Evolutionary conservation across 2,113 vertebrate species (phyloP), one percentile per base, ranked within the genome.

Genomic region (Bos indicus): DNA sequence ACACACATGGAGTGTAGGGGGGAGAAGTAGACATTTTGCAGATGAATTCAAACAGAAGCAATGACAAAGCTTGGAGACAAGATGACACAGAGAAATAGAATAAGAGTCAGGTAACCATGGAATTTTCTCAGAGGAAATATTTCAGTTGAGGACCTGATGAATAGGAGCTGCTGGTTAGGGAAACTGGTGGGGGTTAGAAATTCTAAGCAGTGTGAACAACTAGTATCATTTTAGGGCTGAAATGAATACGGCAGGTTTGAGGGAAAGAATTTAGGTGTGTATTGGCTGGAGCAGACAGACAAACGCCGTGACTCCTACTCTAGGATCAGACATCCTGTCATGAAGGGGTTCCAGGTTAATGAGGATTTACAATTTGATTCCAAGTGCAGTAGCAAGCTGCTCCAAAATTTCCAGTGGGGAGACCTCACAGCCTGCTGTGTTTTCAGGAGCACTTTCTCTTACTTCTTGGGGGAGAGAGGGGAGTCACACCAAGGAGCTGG

Each of bases 241-340:
- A 26, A 48, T 15, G 48, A 40, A 51, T 7, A 51, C 0, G 0
- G 9, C 10, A 9, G 25, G 57, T 62, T 2, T 52, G 57, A 48
- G 15, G n/a, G 25, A 52, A 3, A 54, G 59, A 28, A 28, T 3
- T 12, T 33, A 19, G 33, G 17, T 33, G 1, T 36, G 26, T 46
- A 2, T 26, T 21, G 36, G 28, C 74, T 16, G 19, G 28, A 48
- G 40, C 13, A 11, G 59, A 33, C 48, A 30, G n/a, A 25, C 51
- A 54, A 14, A 10, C 2, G 5, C 6, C 3, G 5, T 7, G 8
- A 51, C 16, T 11, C 4, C 52, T 3, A 26, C 2, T 13, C 48
- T 40, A 52, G 80, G 36, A 17, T 52, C 48, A n/a, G 26, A 33
- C 60, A 56, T 2, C 59, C 23, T n/a, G 60, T 80, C 28, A 30